Base-by-base conservation (phyloP, 2,113 vertebrate genomes). In the Azemiops feae region DNA sequence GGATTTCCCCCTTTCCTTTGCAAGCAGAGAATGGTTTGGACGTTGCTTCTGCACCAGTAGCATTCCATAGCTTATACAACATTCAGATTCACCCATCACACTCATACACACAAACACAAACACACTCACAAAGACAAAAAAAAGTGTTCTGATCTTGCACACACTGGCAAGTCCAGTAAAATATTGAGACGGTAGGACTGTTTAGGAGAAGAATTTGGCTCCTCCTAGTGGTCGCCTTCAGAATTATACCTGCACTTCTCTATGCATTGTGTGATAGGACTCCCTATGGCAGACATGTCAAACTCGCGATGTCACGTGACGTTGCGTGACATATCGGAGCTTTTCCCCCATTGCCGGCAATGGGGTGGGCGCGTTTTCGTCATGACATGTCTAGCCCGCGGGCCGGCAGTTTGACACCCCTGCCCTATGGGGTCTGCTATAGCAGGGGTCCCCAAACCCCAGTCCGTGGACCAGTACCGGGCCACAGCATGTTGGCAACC, bases 261-360 rank as follows among this genome's bases (percentile, higher is more conserved):
- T 20, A 6, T 20, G 16, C 6, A 20, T 34, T 39, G 16, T 74
- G n/a, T 74, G 69, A 74, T 18, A 74, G 14, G n/a, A 20, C 2
- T 7, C 16, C n/a, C n/a, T 69, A 2, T 69, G 30, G 58, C 12
- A 53, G 8, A 50, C 0, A 50, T 50, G 47, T 50, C 8, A 50
- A 50, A 50, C 1, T 50, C 8, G 7, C 47, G 0, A 50, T 0
- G 0, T 50, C 47, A 50, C 8, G 47, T 9, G 47, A 50, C 0
- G 1, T 50, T 8, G 1, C 0, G 7, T 0, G 47, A 50, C 0
- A 1, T 50, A 9, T 50, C 1, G 1, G 47, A 50, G 47, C 8
- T 50, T 50, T 50, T 1, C 1, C 47, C 47, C 47, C 47, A 50
- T 50, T 50, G 47, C 47, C 1, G 7, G 47, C 47, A 50, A 50